phyloP scores from a whole-genome alignment of 2,113 vertebrate species.

The Neogale vison region DNA sequence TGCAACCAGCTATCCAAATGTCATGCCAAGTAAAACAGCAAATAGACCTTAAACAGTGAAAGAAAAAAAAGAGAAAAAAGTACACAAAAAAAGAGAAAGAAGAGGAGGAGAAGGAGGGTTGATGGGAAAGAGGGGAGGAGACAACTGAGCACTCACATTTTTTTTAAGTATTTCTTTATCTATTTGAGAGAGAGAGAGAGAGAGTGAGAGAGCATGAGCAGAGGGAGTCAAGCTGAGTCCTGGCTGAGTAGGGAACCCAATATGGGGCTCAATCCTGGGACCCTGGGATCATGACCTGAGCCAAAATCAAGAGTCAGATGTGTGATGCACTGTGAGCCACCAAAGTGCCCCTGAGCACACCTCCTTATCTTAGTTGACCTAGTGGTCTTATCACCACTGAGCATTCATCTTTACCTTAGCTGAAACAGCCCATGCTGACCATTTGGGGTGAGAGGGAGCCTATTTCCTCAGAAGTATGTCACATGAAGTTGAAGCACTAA shows the following conservation, averaged over 20 bases:
- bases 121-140: neutral
- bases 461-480: neutral
- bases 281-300: neutral
- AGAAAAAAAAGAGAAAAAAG: neutral
- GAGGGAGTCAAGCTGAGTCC: neutral
- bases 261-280: neutral
- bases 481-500: neutral
- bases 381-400: neutral
- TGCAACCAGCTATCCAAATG: constrained; percentile 17
- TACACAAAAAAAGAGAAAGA: neutral
- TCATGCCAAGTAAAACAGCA: constrained; percentile 30
- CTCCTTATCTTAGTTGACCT: neutral
- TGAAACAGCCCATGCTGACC: neutral
- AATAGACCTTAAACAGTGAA: constrained; percentile 82
- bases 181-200: neutral
- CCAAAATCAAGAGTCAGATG: neutral
- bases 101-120: neutral
- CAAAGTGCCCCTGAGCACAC: neutral
- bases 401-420: neutral
- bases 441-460: neutral
- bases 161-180: neutral
- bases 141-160: neutral
- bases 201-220: neutral
- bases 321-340: neutral
- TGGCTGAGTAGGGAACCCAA: too few relatives aligned